Percentiles rank a stretch among this genome's conserved stretches.
Conservation (phyloP, 2,797 vertebrate genomes). For the Eidolon dupreanum region DNA sequence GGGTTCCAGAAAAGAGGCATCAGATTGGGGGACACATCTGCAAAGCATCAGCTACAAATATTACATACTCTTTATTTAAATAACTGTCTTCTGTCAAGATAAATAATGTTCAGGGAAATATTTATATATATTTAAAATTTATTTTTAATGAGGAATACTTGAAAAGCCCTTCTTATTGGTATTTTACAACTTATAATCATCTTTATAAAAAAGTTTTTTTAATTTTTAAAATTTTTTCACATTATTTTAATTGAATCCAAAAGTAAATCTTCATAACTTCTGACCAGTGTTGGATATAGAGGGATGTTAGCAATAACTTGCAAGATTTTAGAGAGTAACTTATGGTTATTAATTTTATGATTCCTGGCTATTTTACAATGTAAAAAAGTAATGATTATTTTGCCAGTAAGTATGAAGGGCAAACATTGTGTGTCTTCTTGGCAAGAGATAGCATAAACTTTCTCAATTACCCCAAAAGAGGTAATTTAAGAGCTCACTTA, state of each 20-base stretch:
- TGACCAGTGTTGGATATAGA: neutral
- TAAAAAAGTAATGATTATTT: neutral
- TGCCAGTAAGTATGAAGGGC: neutral
- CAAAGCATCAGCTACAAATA: neutral
- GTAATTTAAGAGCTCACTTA: neutral
- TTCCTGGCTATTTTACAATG: neutral
- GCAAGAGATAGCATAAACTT: neutral
- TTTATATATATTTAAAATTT: neutral
- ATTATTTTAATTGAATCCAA: neutral
- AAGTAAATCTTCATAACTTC: neutral
- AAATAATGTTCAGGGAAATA: neutral
- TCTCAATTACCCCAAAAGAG: neutral
- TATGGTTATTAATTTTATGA: neutral
- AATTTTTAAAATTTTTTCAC: neutral
- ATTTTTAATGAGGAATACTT: neutral
- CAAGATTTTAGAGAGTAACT: neutral
- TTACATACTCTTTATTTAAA: neutral
- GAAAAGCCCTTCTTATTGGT: neutral
- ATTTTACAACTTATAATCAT: conserved; percentile 35
- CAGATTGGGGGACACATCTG: neutral
- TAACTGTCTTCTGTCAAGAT: neutral
- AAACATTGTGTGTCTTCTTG: neutral
- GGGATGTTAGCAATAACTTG: neutral
- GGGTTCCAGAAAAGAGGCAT: neutral
- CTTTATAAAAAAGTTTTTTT: neutral